Percentiles rank a stretch among this genome's conserved stretches.
These are phyloP conservation scores for Vipera latastei DNA, from an alignment of 2,797 vertebrate genomes.

Conservation along the genomic window DNA sequence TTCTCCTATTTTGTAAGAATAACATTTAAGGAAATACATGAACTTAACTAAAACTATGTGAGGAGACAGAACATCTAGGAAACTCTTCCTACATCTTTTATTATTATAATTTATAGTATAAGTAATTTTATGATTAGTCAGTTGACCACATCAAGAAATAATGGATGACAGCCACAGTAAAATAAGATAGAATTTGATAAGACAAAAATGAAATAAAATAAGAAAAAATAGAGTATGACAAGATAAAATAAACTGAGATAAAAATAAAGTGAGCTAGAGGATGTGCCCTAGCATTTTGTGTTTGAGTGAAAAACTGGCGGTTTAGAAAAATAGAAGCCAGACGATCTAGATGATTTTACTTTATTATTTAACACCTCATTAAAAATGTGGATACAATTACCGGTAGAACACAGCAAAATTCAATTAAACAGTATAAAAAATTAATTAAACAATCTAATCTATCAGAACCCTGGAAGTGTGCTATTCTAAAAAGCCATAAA, in stretches of 20 bases:
- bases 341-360: neutral
- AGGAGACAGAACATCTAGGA: neutral
- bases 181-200: neutral
- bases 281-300: neutral
- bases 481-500: neutral
- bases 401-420: neutral
- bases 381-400: neutral
- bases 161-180: neutral
- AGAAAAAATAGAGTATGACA: neutral
- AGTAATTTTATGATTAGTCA: neutral
- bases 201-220: neutral
- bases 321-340: neutral
- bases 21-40: neutral
- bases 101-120: conserved; percentile 5
- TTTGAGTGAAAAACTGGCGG: neutral
- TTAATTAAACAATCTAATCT: neutral
- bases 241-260: neutral
- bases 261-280: neutral
- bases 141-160: neutral
- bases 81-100: conserved; percentile 12
- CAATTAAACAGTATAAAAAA: neutral
- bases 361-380: neutral
- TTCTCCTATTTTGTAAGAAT: conserved; percentile 3
- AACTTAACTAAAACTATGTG: neutral
- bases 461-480: neutral